Base-by-base conservation (phyloP, 2,113 vertebrate genomes). In the Caranx ignobilis region DNA sequence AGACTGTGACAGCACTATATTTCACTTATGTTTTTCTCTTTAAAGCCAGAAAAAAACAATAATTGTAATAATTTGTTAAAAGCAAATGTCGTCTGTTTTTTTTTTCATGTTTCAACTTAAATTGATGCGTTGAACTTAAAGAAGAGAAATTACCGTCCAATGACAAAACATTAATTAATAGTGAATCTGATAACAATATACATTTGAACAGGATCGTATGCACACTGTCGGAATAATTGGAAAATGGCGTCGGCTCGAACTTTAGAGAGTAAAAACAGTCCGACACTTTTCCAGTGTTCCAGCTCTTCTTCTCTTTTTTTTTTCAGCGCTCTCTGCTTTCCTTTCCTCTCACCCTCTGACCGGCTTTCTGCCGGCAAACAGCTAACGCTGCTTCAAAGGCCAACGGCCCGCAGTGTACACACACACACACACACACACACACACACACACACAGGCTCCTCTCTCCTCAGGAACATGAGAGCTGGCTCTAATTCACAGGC, bases 401-500 rank as follows among this genome's bases (percentile, higher is more conserved):
- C 81, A 76, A 69, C 69, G 47, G 75, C 78, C 61, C 84, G 83
- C 81, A 82, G 72, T 35, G 74, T 81, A 88, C 71, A 84, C 84
- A 90, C 88, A 88, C 73, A 85, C 85, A 85, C 77, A 76, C 21
- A 48, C 64, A 62, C 65, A 16, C 78, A 35, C 72, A 50, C 79
- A 88, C 77, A 76, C 21, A 48, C 64, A 62, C 65, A 16, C 78
- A 35, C 72, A 50, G 65, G 60, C 79, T 81, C 75, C 79, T 61
- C 68, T 76, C 72, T 89, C 87, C 88, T 89, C 80, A 75, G 91
- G 83, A 91, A 90, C 83, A 88, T 84, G 90, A 89, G 92, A 87
- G 85, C 80, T 83, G 89, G 74, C 79, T 93, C 83, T 92, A 85
- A 93, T 91, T 92, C 91, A 90, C 88, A 90, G 90, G 88, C 89